Evolutionary conservation across 2,888 invertebrate species (phyloP).

Genomic region (Ferdinandea cuprea): DNA sequence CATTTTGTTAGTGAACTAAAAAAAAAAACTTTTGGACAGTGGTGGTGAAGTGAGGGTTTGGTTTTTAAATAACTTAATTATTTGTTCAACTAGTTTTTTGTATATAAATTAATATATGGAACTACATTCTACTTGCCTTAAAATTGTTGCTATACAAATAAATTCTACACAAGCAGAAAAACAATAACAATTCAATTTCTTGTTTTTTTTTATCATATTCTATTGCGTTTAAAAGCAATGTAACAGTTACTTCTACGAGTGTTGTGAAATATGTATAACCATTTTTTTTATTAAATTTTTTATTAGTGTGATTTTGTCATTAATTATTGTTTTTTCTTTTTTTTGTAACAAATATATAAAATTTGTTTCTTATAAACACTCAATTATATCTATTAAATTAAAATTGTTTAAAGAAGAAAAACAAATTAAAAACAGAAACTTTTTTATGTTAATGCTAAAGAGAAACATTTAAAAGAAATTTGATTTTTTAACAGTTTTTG

Average conservation of each 20-base stretch:
- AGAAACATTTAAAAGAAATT: conserved; percentile 55
- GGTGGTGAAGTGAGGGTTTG: conserved; percentile 46
- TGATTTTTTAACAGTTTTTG: conserved; percentile 29
- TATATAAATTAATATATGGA: conserved; percentile 65
- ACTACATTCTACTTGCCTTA: conserved; percentile 79
- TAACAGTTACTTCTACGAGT: conserved; percentile 62
- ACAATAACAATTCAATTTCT: conserved; percentile 74
- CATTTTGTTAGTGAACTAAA: conserved; percentile 41
- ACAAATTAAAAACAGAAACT: conserved; percentile 9
- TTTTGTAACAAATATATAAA: conserved; percentile 51
- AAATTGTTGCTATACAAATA: conserved; percentile 78
- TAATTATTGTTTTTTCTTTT: conserved; percentile 58
- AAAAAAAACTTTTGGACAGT: conserved; percentile 41
- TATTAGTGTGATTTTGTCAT: conserved; percentile 26
- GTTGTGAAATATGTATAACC: conserved; percentile 44
- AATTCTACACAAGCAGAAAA: conserved; percentile 82
- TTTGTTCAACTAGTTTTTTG: conserved; percentile 46
- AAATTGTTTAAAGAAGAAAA: conserved; percentile 35
- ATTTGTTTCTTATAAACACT: conserved; percentile 54
- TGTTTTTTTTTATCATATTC: conserved; percentile 45
- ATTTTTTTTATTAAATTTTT: conserved; percentile 38
- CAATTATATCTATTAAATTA: conserved; percentile 73
- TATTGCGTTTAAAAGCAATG: conserved; percentile 69
- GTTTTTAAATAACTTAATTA: conserved; percentile 21
- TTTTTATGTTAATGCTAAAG: conserved; percentile 51